phyloP scores from a whole-genome alignment of 2,888 invertebrate species.

The Orthosia incerta region DNA sequence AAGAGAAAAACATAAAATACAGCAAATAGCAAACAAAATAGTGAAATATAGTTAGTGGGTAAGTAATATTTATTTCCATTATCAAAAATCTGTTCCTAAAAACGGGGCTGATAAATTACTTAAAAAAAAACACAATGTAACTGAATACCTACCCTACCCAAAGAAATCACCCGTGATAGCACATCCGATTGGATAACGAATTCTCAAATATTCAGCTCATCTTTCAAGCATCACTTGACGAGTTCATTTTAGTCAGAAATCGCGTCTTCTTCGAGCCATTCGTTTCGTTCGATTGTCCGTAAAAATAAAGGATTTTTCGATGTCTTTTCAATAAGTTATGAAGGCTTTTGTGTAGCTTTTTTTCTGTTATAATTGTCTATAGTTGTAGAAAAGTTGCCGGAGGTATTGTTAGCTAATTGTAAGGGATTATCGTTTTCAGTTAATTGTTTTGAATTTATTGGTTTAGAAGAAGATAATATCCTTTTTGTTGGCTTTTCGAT shows the following conservation, averaged over 20 bases:
- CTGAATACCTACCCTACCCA: background rate
- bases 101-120: background rate
- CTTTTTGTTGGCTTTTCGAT: too few relatives aligned
- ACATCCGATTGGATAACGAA: slow-evolving; percentile 35
- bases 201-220: slow-evolving; percentile 23
- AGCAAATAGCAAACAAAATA: too few relatives aligned
- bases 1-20: too few relatives aligned
- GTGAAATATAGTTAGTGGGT: too few relatives aligned
- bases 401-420: background rate
- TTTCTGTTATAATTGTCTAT: slow-evolving; percentile 16
- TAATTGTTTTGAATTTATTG: background rate
- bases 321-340: slow-evolving; percentile 32
- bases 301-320: slow-evolving; percentile 19
- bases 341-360: slow-evolving; percentile 22
- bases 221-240: slow-evolving; percentile 49
- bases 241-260: slow-evolving; percentile 55
- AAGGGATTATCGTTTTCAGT: background rate
- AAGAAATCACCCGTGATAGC: slow-evolving; percentile 27
- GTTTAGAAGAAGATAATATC: too few relatives aligned
- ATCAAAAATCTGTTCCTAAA: too few relatives aligned
- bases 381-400: slow-evolving; percentile 13
- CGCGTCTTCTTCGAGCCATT: slow-evolving; percentile 44
- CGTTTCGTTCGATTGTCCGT: slow-evolving; percentile 32
- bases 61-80: too few relatives aligned
- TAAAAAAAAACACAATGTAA: background rate